Percentiles rank a stretch among this genome's conserved stretches.
phyloP scores from a whole-genome alignment of 2,888 invertebrate genomes.

The Gerosis bhagava region DNA sequence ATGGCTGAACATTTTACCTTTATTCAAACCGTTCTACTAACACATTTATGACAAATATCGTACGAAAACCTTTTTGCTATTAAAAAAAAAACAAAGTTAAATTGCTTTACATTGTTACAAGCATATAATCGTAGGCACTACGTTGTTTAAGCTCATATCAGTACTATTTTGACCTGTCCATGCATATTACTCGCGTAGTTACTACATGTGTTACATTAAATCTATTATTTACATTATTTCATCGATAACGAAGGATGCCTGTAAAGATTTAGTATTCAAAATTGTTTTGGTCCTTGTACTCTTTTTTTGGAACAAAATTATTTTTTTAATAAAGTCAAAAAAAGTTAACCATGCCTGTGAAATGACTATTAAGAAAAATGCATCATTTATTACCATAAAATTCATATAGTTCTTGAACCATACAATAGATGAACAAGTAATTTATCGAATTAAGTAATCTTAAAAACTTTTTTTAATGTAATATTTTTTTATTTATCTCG shows the following conservation, averaged over 20 bases:
- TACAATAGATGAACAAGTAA: conserved; percentile 8
- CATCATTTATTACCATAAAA: no score
- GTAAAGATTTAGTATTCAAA: conserved; percentile 28
- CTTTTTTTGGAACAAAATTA: no score
- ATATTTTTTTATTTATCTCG: no score
- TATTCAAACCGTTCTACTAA: conserved; percentile 20
- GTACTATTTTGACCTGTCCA: conserved; percentile 79
- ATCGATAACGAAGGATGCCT: conserved; percentile 33
- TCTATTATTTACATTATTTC: conserved; percentile 67
- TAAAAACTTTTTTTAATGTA: no score
- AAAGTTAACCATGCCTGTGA: no score
- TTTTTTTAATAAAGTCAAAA: no score
- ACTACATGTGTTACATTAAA: conserved; percentile 70
- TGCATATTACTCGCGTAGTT: conserved; percentile 71
- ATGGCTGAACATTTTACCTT: conserved; percentile 16
- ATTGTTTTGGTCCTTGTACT: conserved; percentile 27
- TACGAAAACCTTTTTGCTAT: conserved; percentile 29
- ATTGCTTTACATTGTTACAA: conserved; percentile 68
- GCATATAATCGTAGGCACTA: conserved; percentile 85
- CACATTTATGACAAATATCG: conserved; percentile 27
- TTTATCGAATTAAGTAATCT: conserved; percentile 1
- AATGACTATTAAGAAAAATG: no score
- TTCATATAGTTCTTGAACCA: no score
- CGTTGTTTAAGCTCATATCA: conserved; percentile 85
- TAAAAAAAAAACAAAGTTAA: no score